Evolutionary conservation across 1,140 invertebrate genomes (phyloP).

Genomic region (Eumaeus atala): DNA sequence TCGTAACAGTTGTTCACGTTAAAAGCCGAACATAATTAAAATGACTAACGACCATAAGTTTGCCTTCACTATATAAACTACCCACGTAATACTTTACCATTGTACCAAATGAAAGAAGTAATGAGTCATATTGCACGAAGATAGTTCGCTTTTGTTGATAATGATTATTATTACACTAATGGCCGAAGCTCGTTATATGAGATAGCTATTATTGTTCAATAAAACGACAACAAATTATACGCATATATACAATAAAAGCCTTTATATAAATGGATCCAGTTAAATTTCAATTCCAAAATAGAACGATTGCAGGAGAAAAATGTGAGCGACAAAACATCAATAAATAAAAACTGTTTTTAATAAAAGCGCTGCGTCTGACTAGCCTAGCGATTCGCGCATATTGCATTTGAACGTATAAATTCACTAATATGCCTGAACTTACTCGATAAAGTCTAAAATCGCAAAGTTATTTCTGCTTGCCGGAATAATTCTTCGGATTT

Average conservation of each 20-base stretch:
- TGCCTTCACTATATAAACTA: constrained; percentile 13
- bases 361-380: constrained; percentile 60
- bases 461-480: constrained; percentile 63
- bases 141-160: no score
- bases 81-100: constrained; percentile 17
- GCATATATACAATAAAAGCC: no score
- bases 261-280: background rate
- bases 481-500: constrained; percentile 72
- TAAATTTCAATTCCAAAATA: constrained; percentile 26
- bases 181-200: no score
- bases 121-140: constrained; percentile 7
- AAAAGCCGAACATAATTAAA: constrained; percentile 13
- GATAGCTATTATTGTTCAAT: no score
- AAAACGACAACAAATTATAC: no score
- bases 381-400: constrained; percentile 52
- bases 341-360: constrained; percentile 73
- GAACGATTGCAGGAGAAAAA: constrained; percentile 25
- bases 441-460: constrained; percentile 70
- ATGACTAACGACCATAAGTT: constrained; percentile 16
- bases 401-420: constrained; percentile 68
- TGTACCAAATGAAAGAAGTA: constrained; percentile 19
- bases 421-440: constrained; percentile 70
- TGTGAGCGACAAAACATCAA: constrained; percentile 46
- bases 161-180: no score
- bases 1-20: background rate